phyloP scores from a whole-genome alignment of 2,888 invertebrate genomes.

The Adelognathus sp. region DNA sequence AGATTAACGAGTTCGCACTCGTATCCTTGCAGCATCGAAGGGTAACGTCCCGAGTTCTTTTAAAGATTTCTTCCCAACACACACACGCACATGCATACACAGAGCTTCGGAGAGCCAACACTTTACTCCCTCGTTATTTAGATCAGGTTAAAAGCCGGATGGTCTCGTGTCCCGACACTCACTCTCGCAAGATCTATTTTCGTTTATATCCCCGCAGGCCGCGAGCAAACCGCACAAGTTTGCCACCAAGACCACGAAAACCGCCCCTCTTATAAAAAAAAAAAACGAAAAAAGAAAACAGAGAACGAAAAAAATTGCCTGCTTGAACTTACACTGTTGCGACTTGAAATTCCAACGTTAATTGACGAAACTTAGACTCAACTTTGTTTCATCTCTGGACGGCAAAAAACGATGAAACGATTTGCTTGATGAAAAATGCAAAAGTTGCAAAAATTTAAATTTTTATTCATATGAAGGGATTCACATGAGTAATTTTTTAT shows the following conservation, averaged over 20 bases:
- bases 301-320: constrained; percentile 11
- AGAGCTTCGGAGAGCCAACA: constrained; percentile 1
- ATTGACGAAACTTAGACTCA: constrained; percentile 40
- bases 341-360: constrained; percentile 41
- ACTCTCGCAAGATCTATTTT: constrained; percentile 56
- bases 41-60: constrained; percentile 44
- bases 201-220: constrained; percentile 53
- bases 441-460: not conserved
- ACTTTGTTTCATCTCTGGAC: too few species aligned
- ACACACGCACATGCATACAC: not conserved
- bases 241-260: constrained; percentile 50
- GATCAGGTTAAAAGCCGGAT: constrained; percentile 59
- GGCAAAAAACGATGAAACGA: too few species aligned
- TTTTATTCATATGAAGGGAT: too few species aligned
- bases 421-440: too few species aligned
- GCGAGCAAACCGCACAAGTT: constrained; percentile 53
- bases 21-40: constrained; percentile 40
- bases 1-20: constrained; percentile 54
- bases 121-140: constrained; percentile 52
- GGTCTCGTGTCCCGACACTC: constrained; percentile 38
- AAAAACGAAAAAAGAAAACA: constrained; percentile 21
- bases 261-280: not conserved
- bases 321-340: constrained; percentile 33
- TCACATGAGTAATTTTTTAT: too few species aligned
- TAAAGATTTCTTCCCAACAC: constrained; percentile 36